phyloP scores from a whole-genome alignment of 2,888 invertebrate genomes.

The Heterodera filipjevi region DNA sequence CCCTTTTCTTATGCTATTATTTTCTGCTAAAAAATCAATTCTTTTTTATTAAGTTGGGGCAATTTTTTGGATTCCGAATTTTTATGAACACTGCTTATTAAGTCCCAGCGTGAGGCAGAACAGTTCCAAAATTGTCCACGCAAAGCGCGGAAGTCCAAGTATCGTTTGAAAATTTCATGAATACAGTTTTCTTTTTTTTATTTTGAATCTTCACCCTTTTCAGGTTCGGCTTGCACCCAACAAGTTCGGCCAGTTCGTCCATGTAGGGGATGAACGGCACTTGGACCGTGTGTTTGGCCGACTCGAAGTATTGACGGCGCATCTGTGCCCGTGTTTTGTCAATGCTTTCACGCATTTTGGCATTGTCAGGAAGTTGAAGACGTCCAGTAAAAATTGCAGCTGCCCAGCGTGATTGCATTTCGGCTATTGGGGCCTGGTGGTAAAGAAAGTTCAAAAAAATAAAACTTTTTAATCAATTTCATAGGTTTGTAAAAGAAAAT shows the following conservation, averaged over 20 bases:
- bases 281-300: conserved; percentile 61
- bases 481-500: too few species aligned
- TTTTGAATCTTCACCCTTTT: conserved; percentile 42
- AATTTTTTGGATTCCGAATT: too few species aligned
- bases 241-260: conserved; percentile 59
- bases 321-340: conserved; percentile 50
- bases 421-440: conserved; percentile 67
- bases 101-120: too few species aligned
- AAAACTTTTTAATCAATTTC: too few species aligned
- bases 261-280: conserved; percentile 50
- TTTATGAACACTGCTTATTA: too few species aligned
- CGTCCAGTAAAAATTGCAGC: conserved; percentile 53
- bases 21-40: too few species aligned
- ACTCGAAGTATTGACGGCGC: conserved; percentile 56
- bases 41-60: too few species aligned
- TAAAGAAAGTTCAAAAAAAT: background rate
- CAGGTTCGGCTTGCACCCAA: conserved; percentile 57
- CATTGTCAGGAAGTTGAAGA: conserved; percentile 42
- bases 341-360: conserved; percentile 51
- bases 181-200: too few species aligned
- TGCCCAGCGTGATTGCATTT: conserved; percentile 66
- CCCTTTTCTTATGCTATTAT: too few species aligned
- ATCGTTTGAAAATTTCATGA: too few species aligned
- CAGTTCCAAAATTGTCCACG: too few species aligned
- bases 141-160: too few species aligned